Conservation (phyloP, 1,140 invertebrate species). For the Drosophila erecta region DNA sequence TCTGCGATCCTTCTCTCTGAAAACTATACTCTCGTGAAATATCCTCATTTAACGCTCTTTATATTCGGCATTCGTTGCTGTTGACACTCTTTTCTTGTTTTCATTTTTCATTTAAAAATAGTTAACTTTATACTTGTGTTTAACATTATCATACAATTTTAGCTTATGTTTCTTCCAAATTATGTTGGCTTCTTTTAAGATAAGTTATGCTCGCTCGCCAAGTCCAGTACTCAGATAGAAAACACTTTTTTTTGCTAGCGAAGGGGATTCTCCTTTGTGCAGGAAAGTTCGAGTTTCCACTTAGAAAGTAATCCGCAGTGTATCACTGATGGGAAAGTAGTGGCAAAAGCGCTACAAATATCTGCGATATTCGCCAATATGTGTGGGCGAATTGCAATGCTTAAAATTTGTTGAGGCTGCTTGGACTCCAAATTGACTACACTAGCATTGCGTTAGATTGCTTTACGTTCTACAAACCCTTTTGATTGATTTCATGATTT, state of each 20-base stretch:
- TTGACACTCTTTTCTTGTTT: slow-evolving; percentile 27
- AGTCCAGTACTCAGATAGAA: slow-evolving; percentile 32
- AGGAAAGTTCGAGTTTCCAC: not conserved
- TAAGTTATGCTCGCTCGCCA: slow-evolving; percentile 25
- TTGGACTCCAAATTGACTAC: not conserved
- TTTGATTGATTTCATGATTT: not conserved
- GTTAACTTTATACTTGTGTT: slow-evolving; percentile 81
- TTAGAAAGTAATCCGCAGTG: not conserved
- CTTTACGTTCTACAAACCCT: not conserved
- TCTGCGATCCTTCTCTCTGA: slow-evolving; percentile 22
- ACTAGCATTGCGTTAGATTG: not conserved
- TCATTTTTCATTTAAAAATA: slow-evolving; percentile 69
- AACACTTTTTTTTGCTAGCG: slow-evolving; percentile 11
- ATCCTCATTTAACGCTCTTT: slow-evolving; percentile 21
- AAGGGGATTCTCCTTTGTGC: not conserved
- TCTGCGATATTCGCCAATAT: not conserved
- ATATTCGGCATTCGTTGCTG: slow-evolving; percentile 38
- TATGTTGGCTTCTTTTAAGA: slow-evolving; percentile 18
- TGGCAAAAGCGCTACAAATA: slow-evolving; percentile 8
- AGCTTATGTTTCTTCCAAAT: slow-evolving; percentile 23
- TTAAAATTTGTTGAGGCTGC: not conserved
- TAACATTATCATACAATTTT: slow-evolving; percentile 51
- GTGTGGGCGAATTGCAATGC: not conserved
- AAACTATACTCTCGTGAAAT: slow-evolving; percentile 19
- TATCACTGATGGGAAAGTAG: not conserved